A percentile compares a stretch with the other conserved stretches of the same genome.
phyloP scores from a whole-genome alignment of 2,888 invertebrate genomes.

The Rhingia campestris region DNA sequence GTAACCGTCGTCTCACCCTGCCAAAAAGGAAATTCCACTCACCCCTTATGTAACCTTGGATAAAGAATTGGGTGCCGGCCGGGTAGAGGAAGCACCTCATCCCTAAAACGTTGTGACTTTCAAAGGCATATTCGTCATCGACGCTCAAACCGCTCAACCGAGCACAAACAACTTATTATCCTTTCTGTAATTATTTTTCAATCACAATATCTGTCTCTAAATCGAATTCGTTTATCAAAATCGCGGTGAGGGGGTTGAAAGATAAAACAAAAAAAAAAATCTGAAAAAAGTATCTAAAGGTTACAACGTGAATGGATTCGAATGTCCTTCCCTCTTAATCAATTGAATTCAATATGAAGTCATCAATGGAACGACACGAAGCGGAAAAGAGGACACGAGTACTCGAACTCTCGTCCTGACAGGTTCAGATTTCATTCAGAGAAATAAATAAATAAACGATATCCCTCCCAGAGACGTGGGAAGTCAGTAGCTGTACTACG shows the following conservation, averaged over 20 bases:
- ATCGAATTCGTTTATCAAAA: conserved; percentile 4
- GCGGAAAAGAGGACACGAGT: conserved; percentile 56
- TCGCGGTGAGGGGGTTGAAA: background rate
- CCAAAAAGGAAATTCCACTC: background rate
- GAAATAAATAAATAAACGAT: conserved; percentile 69
- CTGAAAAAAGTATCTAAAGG: conserved; percentile 34
- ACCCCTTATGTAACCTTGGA: conserved; percentile 4
- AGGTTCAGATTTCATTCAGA: conserved; percentile 69
- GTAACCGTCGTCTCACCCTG: conserved; percentile 16
- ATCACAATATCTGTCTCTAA: conserved; percentile 41
- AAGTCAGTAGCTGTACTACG: background rate
- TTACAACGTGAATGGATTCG: conserved; percentile 32
- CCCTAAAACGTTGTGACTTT: conserved; percentile 14
- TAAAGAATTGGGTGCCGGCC: conserved; percentile 20
- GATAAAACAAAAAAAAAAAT: conserved; percentile 3
- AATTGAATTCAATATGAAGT: conserved; percentile 68
- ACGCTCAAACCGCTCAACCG: conserved; percentile 13
- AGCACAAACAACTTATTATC: conserved; percentile 38
- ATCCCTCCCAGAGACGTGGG: conserved; percentile 50
- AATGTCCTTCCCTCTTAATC: conserved; percentile 57
- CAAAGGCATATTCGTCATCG: conserved; percentile 18
- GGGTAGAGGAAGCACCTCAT: background rate
- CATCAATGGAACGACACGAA: conserved; percentile 60
- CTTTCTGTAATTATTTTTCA: conserved; percentile 50
- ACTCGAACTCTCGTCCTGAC: conserved; percentile 51